Evolutionary conservation across 92 coral and sea anemone species (phyloP), one percentile per base, ranked within the genome.

Genomic region (Palythoa grandiflora): DNA sequence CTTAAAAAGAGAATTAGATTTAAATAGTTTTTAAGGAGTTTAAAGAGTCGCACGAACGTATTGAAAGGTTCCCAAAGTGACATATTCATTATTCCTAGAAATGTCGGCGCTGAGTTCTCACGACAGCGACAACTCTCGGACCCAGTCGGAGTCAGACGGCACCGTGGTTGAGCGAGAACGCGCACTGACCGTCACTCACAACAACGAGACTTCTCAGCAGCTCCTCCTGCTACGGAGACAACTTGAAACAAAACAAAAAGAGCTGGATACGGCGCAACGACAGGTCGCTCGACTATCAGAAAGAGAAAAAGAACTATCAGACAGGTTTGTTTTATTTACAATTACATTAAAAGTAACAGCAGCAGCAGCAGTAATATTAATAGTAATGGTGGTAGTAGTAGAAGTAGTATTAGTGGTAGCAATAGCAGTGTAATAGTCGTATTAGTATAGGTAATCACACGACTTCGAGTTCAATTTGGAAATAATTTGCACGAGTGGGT

Each of bases 281-380:
- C 89, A 79, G 83, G 92, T 95, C 9, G 91, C 89, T 50, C 89
- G 88, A 11, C 87, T 95, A 84, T 89, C 78, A 77, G 84, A 89
- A 70, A 90, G 95, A 71, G 99, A 97, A 87, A 88, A 87, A 79
- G 92, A 89, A 78, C 84, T 97, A 78, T 87, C 92, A 71, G 94
- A 92, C 20, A 97, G 95, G 99, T 97, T 88, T 85, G 87, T 61
- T 5, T 21, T 10, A 8, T 28, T 28, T 28, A 28, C 28, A 28
- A 28, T 28, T 20, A 76, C 13, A 51, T 13, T 3, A n/a, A 1
- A 9, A 75, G 7, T 4, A 44, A 1, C 50, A 59, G 19, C 50
- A 44, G 50, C 7, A 3, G 50, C 7, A 44, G 50, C 4, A 1
- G 50, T 3, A 2, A 8, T 44, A 44, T 5, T 44, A 44, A 8